phyloP scores from a whole-genome alignment of 1,140 invertebrate genomes.

The Formica selysi region DNA sequence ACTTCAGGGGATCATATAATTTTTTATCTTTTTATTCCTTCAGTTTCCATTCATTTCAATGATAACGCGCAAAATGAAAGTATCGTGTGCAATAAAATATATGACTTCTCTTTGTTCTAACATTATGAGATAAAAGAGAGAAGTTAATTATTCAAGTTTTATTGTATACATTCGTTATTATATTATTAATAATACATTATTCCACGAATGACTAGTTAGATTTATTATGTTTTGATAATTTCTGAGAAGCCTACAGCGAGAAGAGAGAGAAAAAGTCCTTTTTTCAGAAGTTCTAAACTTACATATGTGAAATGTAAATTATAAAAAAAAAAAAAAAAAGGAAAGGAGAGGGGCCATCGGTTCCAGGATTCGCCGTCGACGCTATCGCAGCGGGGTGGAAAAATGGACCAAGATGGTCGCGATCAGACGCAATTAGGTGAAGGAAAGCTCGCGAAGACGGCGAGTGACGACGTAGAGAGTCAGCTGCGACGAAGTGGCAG shows the following conservation, averaged over 20 bases:
- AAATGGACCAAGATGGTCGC: slow-evolving; percentile 43
- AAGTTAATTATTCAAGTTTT: no score
- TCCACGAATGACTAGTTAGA: no score
- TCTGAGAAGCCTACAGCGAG: no score
- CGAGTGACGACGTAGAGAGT: slow-evolving; percentile 2
- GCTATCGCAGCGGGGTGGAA: background rate
- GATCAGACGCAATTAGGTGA: slow-evolving; percentile 33
- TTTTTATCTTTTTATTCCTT: background rate
- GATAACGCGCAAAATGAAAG: background rate
- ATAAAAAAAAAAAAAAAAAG: background rate
- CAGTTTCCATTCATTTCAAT: background rate
- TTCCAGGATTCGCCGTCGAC: slow-evolving; percentile 18
- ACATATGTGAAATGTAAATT: no score
- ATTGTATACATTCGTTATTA: no score
- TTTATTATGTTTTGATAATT: no score
- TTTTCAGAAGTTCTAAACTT: no score
- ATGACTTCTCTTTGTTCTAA: background rate
- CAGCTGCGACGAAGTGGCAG: background rate
- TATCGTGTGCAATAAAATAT: background rate
- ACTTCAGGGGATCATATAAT: no score
- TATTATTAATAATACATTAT: no score
- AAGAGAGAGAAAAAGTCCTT: no score
- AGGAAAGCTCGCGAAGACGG: slow-evolving; percentile 9
- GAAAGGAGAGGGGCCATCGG: background rate
- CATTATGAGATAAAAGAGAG: no score